These are phyloP conservation scores for Phaedon cochleariae DNA, from an alignment of 2,888 invertebrate genomes.

Conservation along the genomic window DNA sequence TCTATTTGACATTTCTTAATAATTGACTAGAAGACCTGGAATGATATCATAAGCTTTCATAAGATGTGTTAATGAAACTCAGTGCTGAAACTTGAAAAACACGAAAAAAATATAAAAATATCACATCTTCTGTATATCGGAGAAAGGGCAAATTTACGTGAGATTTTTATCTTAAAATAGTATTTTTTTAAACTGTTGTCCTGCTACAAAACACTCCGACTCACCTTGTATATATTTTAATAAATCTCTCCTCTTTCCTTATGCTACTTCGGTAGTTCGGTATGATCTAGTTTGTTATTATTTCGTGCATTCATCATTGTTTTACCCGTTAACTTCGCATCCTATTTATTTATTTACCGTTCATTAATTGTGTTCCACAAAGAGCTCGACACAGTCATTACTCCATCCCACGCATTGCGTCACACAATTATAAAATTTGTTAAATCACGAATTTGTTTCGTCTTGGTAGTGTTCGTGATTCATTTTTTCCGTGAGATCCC, in stretches of 20 bases:
- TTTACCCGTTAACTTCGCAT: background rate
- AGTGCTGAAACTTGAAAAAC: too few species aligned
- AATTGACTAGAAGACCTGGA: too few species aligned
- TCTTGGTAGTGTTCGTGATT: background rate
- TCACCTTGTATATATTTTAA: background rate
- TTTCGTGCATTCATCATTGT: slow-evolving; percentile 2
- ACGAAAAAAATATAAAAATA: too few species aligned
- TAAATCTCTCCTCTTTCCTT: background rate
- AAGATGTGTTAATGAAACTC: too few species aligned
- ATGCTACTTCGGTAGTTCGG: background rate
- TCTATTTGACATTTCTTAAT: too few species aligned
- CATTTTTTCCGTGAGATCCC: background rate
- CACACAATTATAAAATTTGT: background rate
- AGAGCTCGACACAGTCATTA: background rate
- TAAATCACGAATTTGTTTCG: background rate
- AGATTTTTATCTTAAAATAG: too few species aligned
- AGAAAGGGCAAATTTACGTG: too few species aligned
- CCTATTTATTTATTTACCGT: background rate
- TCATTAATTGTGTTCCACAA: background rate
- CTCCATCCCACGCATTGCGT: background rate
- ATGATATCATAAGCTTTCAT: too few species aligned
- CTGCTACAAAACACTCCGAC: too few species aligned
- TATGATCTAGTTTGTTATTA: background rate
- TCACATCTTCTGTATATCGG: too few species aligned
- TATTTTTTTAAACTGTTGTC: too few species aligned